These are phyloP conservation scores for Shargacucullia verbasci DNA, from an alignment of 2,888 invertebrate genomes.

Conservation along the genomic window DNA sequence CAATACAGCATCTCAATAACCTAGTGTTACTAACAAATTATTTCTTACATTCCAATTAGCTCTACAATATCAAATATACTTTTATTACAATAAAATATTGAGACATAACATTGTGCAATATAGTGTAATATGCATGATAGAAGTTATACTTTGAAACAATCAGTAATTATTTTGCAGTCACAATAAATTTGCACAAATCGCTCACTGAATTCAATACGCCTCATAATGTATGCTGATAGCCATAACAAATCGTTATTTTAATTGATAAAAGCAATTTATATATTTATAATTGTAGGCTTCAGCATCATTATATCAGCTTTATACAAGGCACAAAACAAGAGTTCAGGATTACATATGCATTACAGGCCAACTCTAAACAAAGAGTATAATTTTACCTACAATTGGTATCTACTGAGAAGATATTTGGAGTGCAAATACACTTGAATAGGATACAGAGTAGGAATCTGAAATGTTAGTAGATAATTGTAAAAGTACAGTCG, in stretches of 20 bases:
- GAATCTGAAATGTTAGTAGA: conserved; percentile 37
- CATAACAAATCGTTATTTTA: conserved; percentile 54
- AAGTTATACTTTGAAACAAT: conserved; percentile 81
- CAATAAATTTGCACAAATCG: conserved; percentile 82
- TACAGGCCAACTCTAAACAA: conserved; percentile 54
- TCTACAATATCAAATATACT: conserved; percentile 73
- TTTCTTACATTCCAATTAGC: conserved; percentile 58
- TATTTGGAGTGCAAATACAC: conserved; percentile 28
- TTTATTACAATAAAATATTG: conserved; percentile 85
- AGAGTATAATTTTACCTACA: conserved; percentile 24
- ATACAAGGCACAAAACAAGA: conserved; percentile 85
- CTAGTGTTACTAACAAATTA: conserved; percentile 36
- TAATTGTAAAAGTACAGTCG: conserved; percentile 25
- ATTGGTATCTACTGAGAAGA: conserved; percentile 33
- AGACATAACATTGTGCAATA: conserved; percentile 88
- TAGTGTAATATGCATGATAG: conserved; percentile 81
- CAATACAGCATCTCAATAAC: conserved; percentile 26
- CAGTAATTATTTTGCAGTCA: conserved; percentile 81
- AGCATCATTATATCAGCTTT: conserved; percentile 71
- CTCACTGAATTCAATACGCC: conserved; percentile 72
- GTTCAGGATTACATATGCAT: conserved; percentile 47
- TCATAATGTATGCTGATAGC: conserved; percentile 64
- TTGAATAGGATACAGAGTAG: conserved; percentile 44
- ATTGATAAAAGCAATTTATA: conserved; percentile 52
- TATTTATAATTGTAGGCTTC: conserved; percentile 48